A percentile compares a stretch with the other conserved stretches of the same genome.
Evolutionary conservation across 2,797 vertebrate species (phyloP).

Genomic region (Tenualosa ilisha): DNA sequence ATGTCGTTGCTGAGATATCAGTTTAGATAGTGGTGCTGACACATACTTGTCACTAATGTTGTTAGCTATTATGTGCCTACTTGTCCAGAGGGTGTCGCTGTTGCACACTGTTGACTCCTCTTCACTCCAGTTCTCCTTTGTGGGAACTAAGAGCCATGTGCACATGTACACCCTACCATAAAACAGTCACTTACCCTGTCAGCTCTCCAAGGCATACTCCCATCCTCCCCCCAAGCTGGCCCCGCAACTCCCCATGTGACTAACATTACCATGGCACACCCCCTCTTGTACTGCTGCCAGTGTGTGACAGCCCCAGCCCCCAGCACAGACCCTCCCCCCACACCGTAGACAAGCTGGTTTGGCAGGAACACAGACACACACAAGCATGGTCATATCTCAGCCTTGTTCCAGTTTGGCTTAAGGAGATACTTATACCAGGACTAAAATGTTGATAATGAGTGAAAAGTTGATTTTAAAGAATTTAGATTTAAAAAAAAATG

Average conservation of each 20-base stretch:
- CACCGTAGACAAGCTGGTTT: background rate
- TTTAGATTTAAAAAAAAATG: background rate
- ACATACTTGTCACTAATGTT: background rate
- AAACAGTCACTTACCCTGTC: background rate
- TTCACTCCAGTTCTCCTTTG: background rate
- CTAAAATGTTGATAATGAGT: background rate
- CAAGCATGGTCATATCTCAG: background rate
- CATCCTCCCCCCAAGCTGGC: slow-evolving; percentile 30
- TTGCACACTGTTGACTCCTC: background rate
- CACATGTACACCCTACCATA: background rate
- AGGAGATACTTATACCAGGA: background rate
- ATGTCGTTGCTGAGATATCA: background rate
- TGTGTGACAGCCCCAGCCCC: background rate
- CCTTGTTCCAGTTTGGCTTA: background rate
- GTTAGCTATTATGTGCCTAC: background rate
- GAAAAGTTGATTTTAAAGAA: background rate
- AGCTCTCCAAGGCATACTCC: background rate
- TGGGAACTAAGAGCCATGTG: background rate
- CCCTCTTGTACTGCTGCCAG: background rate
- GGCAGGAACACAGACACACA: background rate
- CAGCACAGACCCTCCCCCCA: background rate
- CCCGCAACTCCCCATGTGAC: background rate
- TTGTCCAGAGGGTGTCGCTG: slow-evolving; percentile 1
- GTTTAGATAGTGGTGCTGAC: background rate
- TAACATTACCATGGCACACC: background rate